These are phyloP conservation scores for Conus canariensis DNA, from an alignment of 2,888 invertebrate species.

Conservation along the genomic window DNA sequence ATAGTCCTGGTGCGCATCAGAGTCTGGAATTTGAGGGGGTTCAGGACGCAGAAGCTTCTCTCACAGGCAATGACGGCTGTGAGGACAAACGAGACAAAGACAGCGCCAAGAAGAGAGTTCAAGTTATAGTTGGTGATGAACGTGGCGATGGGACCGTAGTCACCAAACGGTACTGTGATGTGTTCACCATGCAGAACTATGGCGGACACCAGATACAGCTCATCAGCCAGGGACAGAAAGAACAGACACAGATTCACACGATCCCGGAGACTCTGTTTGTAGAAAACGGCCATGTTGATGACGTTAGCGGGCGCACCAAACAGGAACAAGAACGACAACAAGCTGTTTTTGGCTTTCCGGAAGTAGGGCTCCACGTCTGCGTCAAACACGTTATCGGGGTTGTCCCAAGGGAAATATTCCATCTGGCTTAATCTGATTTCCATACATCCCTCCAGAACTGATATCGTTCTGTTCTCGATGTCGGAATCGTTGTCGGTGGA, in stretches of 20 bases:
- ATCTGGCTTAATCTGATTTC: background rate
- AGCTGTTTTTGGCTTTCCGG: background rate
- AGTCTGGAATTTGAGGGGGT: background rate
- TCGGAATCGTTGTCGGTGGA: background rate
- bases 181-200: background rate
- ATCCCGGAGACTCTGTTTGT: background rate
- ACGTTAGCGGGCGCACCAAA: slow-evolving; percentile 2
- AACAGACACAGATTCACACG: slow-evolving; percentile 9
- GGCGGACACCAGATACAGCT: background rate
- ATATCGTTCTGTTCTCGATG: background rate
- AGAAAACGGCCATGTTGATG: slow-evolving; percentile 16
- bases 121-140: background rate
- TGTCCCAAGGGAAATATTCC: background rate
- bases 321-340: background rate
- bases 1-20: slow-evolving; percentile 16
- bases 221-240: background rate
- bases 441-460: background rate
- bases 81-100: background rate
- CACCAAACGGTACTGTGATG: background rate
- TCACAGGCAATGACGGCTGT: slow-evolving; percentile 14
- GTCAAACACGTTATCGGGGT: background rate
- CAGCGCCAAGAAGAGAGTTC: background rate
- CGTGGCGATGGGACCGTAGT: background rate
- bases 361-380: background rate
- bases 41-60: background rate